These are phyloP conservation scores for Lochmaea crataegi DNA, from an alignment of 2,888 invertebrate species.

Conservation along the genomic window DNA sequence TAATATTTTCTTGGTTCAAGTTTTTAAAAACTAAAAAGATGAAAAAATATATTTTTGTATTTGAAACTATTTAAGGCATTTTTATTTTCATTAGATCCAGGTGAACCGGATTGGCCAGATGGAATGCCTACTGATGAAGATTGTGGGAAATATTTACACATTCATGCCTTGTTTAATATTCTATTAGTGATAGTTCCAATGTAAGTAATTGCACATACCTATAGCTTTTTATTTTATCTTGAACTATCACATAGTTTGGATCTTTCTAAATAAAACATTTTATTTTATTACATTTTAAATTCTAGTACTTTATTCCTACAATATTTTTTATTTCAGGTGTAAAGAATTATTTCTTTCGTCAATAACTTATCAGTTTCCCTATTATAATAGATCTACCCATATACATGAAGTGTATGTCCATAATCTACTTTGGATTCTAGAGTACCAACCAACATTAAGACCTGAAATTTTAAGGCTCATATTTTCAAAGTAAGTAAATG, in stretches of 20 bases:
- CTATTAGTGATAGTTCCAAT: constrained; percentile 70
- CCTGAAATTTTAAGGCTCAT: constrained; percentile 79
- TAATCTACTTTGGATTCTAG: constrained; percentile 80
- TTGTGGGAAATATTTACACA: constrained; percentile 70
- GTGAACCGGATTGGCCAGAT: constrained; percentile 70
- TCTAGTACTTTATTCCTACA: constrained; percentile 15
- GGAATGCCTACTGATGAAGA: constrained; percentile 70
- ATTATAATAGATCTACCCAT: constrained; percentile 75
- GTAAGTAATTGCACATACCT: constrained; percentile 62
- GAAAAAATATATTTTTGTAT: too few relatives aligned
- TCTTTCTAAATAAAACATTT: too few relatives aligned
- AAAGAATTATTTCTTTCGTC: constrained; percentile 76
- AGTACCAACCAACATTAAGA: constrained; percentile 79
- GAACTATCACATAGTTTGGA: too few relatives aligned
- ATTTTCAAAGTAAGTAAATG: constrained; percentile 75
- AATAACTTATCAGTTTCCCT: constrained; percentile 79
- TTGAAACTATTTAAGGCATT: background rate
- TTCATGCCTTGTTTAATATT: constrained; percentile 68
- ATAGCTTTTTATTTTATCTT: too few relatives aligned
- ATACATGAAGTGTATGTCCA: constrained; percentile 80
- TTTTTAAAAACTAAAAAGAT: too few relatives aligned
- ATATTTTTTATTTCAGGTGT: constrained; percentile 69
- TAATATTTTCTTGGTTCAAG: too few relatives aligned
- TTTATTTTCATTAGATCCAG: constrained; percentile 60
- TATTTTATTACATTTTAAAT: too few relatives aligned